Evolutionary conservation across 2,797 vertebrate genomes (phyloP), one percentile per base, ranked within the genome.

Genomic region (Xyrichtys novacula): DNA sequence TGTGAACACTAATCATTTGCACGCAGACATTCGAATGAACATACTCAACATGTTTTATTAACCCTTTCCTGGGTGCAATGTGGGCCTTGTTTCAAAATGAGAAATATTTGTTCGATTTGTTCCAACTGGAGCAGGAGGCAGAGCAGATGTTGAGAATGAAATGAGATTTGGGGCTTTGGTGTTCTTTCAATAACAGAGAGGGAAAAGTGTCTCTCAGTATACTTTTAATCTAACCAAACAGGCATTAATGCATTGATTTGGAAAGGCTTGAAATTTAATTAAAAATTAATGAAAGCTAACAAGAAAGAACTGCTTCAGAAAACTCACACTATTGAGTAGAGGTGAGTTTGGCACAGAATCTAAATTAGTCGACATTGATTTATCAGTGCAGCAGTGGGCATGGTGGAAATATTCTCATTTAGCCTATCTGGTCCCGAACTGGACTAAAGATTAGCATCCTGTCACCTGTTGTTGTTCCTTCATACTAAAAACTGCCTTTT

Each of bases 111-210:
- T 85, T 64, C 80, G 42, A 74, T 76, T 29, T 63, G 61, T 84
- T 58, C 85, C 73, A 71, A 62, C 43, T 76, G 78, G 71, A 85
- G 62, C 74, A 78, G 42, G 68, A 83, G 71, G 76, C 69, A 42
- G 55, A 80, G 58, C 82, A 86, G 79, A 87, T 85, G 87, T 80
- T 39, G 54, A 39, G 70, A 78, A 80, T 76, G 20, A 84, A 78
- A 85, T 61, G 3, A 74, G 80, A 79, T 78, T 76, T 73, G 29
- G 59, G 65, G 58, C 29, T 61, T 56, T 59, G 67, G 55, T 54
- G 48, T 71, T 63, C 63, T 74, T 62, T 69, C 55, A 82, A 72
- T 36, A 55, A 43, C 31, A 38, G 7, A 47, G 53, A 55, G 48
- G 28, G 38, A 20, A 66, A 53, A 53, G 65, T n/a, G 49, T 65